Evolutionary conservation across 2,888 invertebrate genomes (phyloP).

Genomic region (Xylota segnis): DNA sequence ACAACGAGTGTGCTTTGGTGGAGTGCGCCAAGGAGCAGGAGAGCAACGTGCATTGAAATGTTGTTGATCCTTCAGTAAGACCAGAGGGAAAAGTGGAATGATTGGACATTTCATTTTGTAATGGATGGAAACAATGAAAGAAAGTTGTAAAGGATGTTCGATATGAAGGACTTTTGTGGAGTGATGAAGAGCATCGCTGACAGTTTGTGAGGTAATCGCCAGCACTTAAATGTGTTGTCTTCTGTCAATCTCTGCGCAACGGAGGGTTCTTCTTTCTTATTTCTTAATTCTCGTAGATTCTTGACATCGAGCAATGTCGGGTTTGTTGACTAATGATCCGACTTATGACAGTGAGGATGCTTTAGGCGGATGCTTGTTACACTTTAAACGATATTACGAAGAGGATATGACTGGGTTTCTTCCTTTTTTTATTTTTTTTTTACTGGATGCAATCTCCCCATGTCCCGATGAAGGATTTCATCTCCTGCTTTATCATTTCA

Average conservation of each 20-base stretch:
- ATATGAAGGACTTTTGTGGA: slow-evolving; percentile 28
- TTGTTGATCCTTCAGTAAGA: slow-evolving; percentile 47
- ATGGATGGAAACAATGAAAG: slow-evolving; percentile 25
- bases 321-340: slow-evolving; percentile 63
- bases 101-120: slow-evolving; percentile 56
- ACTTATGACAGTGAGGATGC: slow-evolving; percentile 27
- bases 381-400: neutral
- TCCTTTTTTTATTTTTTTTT: neutral
- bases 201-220: slow-evolving; percentile 37
- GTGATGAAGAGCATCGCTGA: slow-evolving; percentile 7
- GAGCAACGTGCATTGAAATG: slow-evolving; percentile 38
- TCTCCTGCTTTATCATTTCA: too few species aligned
- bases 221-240: slow-evolving; percentile 43
- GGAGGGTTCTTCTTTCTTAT: slow-evolving; percentile 29
- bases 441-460: too few species aligned
- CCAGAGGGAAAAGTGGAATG: neutral
- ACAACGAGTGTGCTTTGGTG: slow-evolving; percentile 50
- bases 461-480: too few species aligned
- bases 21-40: slow-evolving; percentile 42
- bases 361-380: slow-evolving; percentile 7
- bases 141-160: slow-evolving; percentile 44
- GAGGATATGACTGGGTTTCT: neutral
- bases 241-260: slow-evolving; percentile 34
- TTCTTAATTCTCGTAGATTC: slow-evolving; percentile 25
- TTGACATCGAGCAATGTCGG: slow-evolving; percentile 40